phyloP scores from a whole-genome alignment of 2,113 vertebrate species.

The Acrocephalus kingi region DNA sequence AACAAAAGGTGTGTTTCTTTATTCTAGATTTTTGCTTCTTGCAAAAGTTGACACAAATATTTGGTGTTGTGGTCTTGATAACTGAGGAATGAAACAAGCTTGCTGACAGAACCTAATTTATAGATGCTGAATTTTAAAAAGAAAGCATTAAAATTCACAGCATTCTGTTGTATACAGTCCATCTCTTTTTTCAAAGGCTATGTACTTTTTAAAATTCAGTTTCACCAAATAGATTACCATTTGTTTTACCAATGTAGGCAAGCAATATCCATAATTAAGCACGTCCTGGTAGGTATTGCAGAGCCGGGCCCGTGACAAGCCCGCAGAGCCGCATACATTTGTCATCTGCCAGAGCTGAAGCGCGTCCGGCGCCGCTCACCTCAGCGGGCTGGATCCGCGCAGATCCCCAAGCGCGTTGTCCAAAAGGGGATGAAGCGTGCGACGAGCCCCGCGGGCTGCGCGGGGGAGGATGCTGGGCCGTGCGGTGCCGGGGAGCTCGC shows the following conservation, averaged over 20 bases:
- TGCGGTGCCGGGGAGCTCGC: background rate
- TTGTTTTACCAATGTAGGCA: background rate
- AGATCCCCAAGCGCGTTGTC: background rate
- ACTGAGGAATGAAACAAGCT: background rate
- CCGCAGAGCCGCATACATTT: background rate
- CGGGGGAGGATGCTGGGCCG: background rate
- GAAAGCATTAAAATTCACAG: background rate
- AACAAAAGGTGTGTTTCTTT: background rate
- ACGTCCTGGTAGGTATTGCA: background rate
- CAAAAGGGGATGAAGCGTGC: background rate
- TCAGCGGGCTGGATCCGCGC: accelerated
- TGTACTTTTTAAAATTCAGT: background rate
- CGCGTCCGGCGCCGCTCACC: background rate
- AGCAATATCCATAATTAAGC: accelerated
- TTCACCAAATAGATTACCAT: background rate
- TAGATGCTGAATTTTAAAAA: background rate
- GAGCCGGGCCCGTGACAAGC: background rate
- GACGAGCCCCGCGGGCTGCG: background rate
- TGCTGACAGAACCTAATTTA: background rate
- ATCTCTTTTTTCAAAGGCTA: background rate
- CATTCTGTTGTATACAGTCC: background rate
- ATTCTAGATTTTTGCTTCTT: background rate
- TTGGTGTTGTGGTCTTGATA: background rate
- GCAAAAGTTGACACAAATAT: background rate
- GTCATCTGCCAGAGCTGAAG: background rate